Evolutionary conservation across 2,797 vertebrate species (phyloP), one percentile per base, ranked within the genome.

Genomic region (Etheostoma nigrum): DNA sequence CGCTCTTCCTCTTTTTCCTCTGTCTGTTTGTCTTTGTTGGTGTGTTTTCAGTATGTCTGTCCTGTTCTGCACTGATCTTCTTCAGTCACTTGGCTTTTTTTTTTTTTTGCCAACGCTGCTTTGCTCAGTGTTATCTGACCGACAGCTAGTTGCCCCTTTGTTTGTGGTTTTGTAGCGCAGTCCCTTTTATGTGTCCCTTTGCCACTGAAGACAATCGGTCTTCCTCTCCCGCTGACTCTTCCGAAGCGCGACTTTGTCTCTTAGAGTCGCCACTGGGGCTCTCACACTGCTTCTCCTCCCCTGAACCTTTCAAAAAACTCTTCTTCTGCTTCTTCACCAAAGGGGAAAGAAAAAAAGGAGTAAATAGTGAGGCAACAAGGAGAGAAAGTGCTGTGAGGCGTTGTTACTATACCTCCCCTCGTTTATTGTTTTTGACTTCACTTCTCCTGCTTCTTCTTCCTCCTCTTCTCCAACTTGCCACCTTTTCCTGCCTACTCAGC

Each of bases 381-480:
- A 75, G 68, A 85, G 72, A 83, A 82, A 72, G 74, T 79, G 70
- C 73, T 79, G 52, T 23, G 21, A 82, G 72, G 65, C 57, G 79
- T 71, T 76, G 80, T 61, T 78, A 75, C 60, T 72, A 51, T 84
- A 78, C 67, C 73, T 85, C 76, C 73, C 69, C 60, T 73, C 23
- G 30, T 48, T 78, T 70, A 86, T 69, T 77, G 67, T 72, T 81
- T 76, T 81, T 85, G 67, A 78, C 42, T 72, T 74, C 52, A 74
- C 75, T 82, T 57, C 68, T 81, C 11, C 25, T 71, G 4, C 58
- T 69, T 77, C 65, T 77, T 77, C 72, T 62, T 70, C 52, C 67
- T 75, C 69, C 67, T 86, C 71, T 81, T 80, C 71, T 82, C 72
- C 77, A 88, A 84, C 62, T 77, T 79, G 61, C 54, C 72, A 74